These are phyloP conservation scores for Lithosia quadra DNA, from an alignment of 2,888 invertebrate genomes.

Conservation along the genomic window DNA sequence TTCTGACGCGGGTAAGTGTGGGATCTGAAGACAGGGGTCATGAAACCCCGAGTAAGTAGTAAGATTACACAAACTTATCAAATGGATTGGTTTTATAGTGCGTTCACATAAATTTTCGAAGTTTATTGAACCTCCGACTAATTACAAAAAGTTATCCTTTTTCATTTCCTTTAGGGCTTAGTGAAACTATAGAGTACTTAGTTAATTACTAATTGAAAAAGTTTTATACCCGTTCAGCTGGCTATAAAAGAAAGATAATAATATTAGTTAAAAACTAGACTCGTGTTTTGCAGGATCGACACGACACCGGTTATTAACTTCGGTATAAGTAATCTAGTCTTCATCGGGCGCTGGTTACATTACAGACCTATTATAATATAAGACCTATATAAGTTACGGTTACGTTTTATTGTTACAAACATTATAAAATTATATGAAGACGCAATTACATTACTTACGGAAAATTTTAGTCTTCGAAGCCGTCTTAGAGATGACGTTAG, in stretches of 20 bases:
- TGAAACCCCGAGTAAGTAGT: background rate
- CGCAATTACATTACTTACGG: no score
- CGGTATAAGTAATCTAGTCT: background rate
- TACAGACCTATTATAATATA: no score
- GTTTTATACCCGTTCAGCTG: background rate
- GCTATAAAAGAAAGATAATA: slow-evolving; percentile 2
- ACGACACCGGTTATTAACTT: background rate
- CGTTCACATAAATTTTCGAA: background rate
- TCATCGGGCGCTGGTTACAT: background rate
- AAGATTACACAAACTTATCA: background rate
- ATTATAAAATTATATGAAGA: no score
- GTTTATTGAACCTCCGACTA: no score
- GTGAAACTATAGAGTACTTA: no score
- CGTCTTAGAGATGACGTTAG: no score
- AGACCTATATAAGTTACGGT: no score
- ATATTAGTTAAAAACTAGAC: background rate
- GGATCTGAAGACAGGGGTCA: background rate
- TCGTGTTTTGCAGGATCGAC: background rate
- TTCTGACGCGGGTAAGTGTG: background rate
- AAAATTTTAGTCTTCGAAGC: no score
- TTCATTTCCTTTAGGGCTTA: background rate
- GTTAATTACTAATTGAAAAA: background rate
- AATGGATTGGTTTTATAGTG: background rate
- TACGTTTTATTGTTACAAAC: no score
- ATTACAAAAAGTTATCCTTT: background rate